Evolutionary conservation across 2,797 vertebrate species (phyloP), one percentile per base, ranked within the genome.

Genomic region (Ceyx erithaca): DNA sequence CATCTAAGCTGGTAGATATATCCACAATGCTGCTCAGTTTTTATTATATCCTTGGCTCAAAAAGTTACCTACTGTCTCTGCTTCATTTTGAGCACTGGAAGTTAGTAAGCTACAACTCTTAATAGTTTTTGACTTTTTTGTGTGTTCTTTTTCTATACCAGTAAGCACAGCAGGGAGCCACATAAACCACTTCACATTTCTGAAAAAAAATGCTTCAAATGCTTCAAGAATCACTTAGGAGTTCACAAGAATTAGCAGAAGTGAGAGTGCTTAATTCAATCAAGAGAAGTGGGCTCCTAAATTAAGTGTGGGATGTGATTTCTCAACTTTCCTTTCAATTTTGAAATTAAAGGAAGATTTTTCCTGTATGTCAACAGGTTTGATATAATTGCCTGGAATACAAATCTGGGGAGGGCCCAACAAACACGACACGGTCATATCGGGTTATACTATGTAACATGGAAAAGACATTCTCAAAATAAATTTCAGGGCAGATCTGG

Each of bases 261-360:
- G 51, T 76, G 26, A 88, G 80, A 83, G 37, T 58, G 51, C 40
- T 92, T 94, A 96, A 96, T 93, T 95, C 83, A 93, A 92, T 93
- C 92, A 94, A 49, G 51, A 93, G 59, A 96, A 94, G 85, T 88
- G 51, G 77, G 43, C 6, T 92, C 14, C 80, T 89, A 94, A 95
- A 93, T 92, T 92, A 93, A 92, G 82, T 61, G 48, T 0, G 0
- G 48, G 28, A 61, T 83, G 87, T 43, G 80, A 69, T 78, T 83
- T 75, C 43, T 85, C n/a, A 33, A 85, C 46, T 70, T 80, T 81
- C 14, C 19, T 17, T 87, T 94, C 31, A 61, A 70, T 48, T 83
- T 51, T 52, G 31, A 92, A 87, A 83, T 85, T 68, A 87, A 31
- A 43, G 30, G 9, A 30, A 78, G 2, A 25, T 37, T 87, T 28